These are phyloP conservation scores for Eurystomus gularis DNA, from an alignment of 2,113 vertebrate species.

Conservation along the genomic window DNA sequence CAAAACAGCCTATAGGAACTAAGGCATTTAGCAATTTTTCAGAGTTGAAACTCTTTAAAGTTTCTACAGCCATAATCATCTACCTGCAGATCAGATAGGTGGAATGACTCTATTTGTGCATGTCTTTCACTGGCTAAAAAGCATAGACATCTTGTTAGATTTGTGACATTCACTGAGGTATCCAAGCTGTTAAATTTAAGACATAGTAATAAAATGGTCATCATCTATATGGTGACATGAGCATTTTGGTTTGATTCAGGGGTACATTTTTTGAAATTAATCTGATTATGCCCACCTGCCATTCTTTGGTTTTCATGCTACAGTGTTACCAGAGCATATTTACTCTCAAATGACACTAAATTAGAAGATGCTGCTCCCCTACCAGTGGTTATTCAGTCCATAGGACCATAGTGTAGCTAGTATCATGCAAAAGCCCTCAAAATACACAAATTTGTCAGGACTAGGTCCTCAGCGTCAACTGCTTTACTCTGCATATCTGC, in stretches of 20 bases:
- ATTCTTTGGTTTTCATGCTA: background rate
- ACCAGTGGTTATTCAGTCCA: background rate
- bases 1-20: background rate
- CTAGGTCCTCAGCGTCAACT: background rate
- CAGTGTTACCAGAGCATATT: background rate
- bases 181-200: background rate
- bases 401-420: background rate
- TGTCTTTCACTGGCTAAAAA: background rate
- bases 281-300: background rate
- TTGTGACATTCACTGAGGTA: background rate
- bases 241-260: background rate
- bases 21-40: background rate
- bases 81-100: background rate
- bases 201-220: background rate
- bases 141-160: background rate
- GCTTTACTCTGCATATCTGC: background rate
- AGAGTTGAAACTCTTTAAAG: background rate
- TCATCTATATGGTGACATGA: background rate
- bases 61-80: background rate
- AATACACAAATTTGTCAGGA: background rate
- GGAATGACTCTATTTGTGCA: background rate
- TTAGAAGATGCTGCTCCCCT: background rate
- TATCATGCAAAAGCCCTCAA: background rate
- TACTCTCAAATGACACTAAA: background rate
- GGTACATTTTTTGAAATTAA: background rate